phyloP scores from a whole-genome alignment of 2,113 vertebrate genomes.

The Excalfactoria chinensis region DNA sequence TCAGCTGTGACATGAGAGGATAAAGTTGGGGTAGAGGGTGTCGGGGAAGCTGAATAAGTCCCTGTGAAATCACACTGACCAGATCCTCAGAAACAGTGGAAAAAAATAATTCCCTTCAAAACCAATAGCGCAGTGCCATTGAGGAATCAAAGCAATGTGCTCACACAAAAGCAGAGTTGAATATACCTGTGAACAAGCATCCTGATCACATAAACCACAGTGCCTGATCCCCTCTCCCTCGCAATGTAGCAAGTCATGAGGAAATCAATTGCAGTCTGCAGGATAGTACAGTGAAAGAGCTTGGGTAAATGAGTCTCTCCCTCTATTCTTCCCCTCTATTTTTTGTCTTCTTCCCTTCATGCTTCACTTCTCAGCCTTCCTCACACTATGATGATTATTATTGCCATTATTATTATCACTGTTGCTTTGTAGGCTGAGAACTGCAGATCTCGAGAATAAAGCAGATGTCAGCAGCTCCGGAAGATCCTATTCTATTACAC shows the following conservation, averaged over 20 bases:
- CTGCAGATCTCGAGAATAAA: constrained; percentile 75
- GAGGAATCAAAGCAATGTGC: constrained; percentile 63
- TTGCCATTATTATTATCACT: constrained; percentile 57
- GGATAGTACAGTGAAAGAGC: constrained; percentile 18
- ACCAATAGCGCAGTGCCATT: constrained; percentile 63
- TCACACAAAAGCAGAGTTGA: background rate
- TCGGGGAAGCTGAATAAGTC: background rate
- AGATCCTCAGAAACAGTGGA: constrained; percentile 54
- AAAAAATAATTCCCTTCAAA: constrained; percentile 70
- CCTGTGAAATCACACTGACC: constrained; percentile 33
- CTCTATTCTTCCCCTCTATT: background rate
- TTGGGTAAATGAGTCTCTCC: background rate
- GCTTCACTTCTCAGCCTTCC: constrained; percentile 60
- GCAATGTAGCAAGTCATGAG: constrained; percentile 2
- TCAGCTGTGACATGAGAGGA: constrained; percentile 47
- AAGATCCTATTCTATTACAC: constrained; percentile 77
- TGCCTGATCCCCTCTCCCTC: constrained; percentile 1
- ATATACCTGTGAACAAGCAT: constrained; percentile 22
- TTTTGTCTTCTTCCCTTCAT: constrained; percentile 39
- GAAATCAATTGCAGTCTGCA: constrained; percentile 51
- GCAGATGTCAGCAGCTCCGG: constrained; percentile 79
- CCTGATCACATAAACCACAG: background rate
- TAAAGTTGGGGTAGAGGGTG: constrained; percentile 42
- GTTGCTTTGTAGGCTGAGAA: constrained; percentile 72
- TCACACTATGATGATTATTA: constrained; percentile 66